Conservation (phyloP, 2,888 invertebrate species). For the Epicampocera succincta region DNA sequence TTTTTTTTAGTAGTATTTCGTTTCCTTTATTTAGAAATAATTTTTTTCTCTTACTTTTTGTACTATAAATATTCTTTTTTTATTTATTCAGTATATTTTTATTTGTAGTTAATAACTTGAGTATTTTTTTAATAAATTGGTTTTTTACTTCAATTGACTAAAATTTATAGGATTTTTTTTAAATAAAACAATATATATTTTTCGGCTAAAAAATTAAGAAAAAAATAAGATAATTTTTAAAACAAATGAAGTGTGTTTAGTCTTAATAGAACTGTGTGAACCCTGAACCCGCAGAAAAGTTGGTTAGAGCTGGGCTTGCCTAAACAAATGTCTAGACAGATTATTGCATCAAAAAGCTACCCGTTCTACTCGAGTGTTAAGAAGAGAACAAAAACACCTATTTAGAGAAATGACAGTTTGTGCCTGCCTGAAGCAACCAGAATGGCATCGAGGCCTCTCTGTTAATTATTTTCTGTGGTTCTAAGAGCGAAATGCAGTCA, state of each 20-base stretch:
- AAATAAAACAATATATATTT: slow-evolving; percentile 58
- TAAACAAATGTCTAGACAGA: too few relatives aligned
- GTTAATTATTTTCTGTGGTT: too few relatives aligned
- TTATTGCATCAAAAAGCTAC: too few relatives aligned
- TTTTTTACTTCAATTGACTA: slow-evolving; percentile 26
- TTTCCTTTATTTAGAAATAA: slow-evolving; percentile 50
- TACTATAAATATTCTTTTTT: slow-evolving; percentile 50
- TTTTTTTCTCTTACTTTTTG: slow-evolving; percentile 43
- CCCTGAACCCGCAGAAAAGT: too few relatives aligned
- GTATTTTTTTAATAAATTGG: slow-evolving; percentile 43
- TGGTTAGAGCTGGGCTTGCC: too few relatives aligned
- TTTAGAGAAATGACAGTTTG: too few relatives aligned
- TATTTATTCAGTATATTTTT: slow-evolving; percentile 43
- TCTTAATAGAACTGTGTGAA: neutral
- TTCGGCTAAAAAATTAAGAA: slow-evolving; percentile 10
- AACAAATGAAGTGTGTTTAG: slow-evolving; percentile 54
- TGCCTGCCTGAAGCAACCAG: too few relatives aligned
- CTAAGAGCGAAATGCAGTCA: too few relatives aligned
- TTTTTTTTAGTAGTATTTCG: slow-evolving; percentile 54
- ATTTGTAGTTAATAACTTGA: slow-evolving; percentile 54
- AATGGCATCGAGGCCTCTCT: too few relatives aligned
- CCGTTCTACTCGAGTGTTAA: too few relatives aligned
- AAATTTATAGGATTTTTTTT: slow-evolving; percentile 25
- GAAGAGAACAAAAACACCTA: too few relatives aligned
- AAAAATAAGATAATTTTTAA: neutral